Base-by-base conservation (phyloP, 2,888 invertebrate species). In the Alcis repandata region DNA sequence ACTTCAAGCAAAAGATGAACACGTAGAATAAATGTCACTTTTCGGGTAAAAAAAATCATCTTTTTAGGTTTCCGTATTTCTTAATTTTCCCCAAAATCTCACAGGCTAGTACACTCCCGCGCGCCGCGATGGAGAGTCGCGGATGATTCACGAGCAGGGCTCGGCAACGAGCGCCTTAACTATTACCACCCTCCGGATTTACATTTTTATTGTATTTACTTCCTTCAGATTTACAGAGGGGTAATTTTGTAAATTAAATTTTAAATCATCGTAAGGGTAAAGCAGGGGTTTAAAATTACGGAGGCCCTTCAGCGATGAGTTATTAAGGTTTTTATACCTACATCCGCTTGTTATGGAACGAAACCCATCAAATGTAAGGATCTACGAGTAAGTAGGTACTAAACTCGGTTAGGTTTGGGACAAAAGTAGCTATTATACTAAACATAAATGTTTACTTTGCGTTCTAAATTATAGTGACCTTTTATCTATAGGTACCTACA, bases 191-290 rank as follows among this genome's bases (percentile, higher is more conserved):
- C 36, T 57, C 45, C 8, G 10, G 45, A 70, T 72, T 72, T 68
- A 63, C 72, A 72, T 70, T 70, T 72, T 68, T 72, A 69, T 63
- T 66, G 46, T 69, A 61, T 69, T 63, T 68, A 38, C 59, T 45
- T 59, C 49, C 43, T 62, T 32, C 20, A 56, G 48, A 58, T 46
- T 57, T 59, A 59, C 56, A 54, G 27, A 22, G 36, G 46, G 41
- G 60, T 49, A 15, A 62, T 49, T 59, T 45, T 32, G 54, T 56
- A 48, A 57, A 53, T 63, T 52, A 59, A 52, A 58, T 57, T 60
- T 61, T 59, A 65, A 70, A 63, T 63, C 68, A 58, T 57, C 49
- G 17, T 17, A 36, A 57, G 65, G 65, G 65, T 65, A 48, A 67
- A 58, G 41, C n/a, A 45, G 32, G 53, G 43, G 43, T 36, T 56